phyloP scores from a whole-genome alignment of 2,888 invertebrate species.

The Synanthedon tipuliformis region DNA sequence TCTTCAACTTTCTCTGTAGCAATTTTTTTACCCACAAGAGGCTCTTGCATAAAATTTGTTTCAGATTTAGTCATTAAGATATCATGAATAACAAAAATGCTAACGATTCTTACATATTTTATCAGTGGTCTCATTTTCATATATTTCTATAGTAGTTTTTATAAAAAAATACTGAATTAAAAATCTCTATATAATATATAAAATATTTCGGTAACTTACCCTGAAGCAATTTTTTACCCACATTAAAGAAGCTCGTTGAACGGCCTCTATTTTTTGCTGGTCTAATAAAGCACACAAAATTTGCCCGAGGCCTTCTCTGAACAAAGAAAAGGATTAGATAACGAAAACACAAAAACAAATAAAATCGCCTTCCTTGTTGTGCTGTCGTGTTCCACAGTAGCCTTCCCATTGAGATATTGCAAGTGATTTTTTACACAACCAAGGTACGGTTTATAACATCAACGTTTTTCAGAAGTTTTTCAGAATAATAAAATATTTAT shows the following conservation, averaged over 20 bases:
- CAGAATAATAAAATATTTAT: too few species aligned
- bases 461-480: too few species aligned
- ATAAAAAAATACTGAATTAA: background rate
- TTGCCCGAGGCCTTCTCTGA: constrained; percentile 22
- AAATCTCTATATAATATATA: background rate
- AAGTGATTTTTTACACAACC: constrained; percentile 4
- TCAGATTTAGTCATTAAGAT: too few species aligned
- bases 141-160: background rate
- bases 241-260: constrained; percentile 7
- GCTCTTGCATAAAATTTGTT: background rate
- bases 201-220: background rate
- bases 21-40: constrained; percentile 1
- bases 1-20: background rate
- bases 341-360: constrained; percentile 30
- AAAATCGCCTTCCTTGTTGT: constrained; percentile 12
- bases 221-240: background rate
- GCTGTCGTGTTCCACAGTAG: constrained; percentile 13
- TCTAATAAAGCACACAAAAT: constrained; percentile 18
- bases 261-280: constrained; percentile 13
- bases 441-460: too few species aligned
- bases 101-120: too few species aligned
- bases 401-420: constrained; percentile 7
- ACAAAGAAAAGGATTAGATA: constrained; percentile 31
- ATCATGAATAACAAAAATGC: too few species aligned
- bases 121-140: too few species aligned